These are phyloP conservation scores for Cuculus canorus DNA, from an alignment of 2,797 vertebrate genomes.

Conservation along the genomic window DNA sequence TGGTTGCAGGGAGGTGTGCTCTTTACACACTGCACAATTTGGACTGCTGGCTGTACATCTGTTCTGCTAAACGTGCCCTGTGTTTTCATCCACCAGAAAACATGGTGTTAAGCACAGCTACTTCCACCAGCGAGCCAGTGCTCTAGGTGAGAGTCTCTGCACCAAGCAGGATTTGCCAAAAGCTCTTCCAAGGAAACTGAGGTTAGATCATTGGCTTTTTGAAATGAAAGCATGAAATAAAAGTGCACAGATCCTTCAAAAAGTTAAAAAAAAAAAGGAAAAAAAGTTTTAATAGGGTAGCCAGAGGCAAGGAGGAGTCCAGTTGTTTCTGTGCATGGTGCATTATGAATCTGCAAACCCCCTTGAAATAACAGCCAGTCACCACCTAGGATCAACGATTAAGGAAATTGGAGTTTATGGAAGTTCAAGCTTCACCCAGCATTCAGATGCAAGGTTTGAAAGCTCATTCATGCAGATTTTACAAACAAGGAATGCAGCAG, in stretches of 20 bases:
- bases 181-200: not conserved
- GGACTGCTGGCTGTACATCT: not conserved
- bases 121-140: not conserved
- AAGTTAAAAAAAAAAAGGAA: not conserved
- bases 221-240: not conserved
- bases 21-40: not conserved
- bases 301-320: not conserved
- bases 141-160: not conserved
- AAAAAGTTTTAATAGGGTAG: not conserved
- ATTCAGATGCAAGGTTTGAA: conserved; percentile 14
- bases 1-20: not conserved
- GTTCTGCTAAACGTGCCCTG: not conserved
- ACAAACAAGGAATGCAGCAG: conserved; percentile 24
- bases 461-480: conserved; percentile 41
- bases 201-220: not conserved
- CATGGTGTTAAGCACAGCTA: not conserved
- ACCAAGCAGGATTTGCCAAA: not conserved
- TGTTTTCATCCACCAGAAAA: not conserved
- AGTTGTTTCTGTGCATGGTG: not conserved
- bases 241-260: not conserved
- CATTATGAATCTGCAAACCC: not conserved
- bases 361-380: not conserved
- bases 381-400: not conserved
- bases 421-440: not conserved
- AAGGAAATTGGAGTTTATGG: conserved; percentile 22